Percentiles rank a stretch among this genome's conserved stretches.
phyloP scores from a whole-genome alignment of 1,140 invertebrate species.

The Dermatophagoides farinae region DNA sequence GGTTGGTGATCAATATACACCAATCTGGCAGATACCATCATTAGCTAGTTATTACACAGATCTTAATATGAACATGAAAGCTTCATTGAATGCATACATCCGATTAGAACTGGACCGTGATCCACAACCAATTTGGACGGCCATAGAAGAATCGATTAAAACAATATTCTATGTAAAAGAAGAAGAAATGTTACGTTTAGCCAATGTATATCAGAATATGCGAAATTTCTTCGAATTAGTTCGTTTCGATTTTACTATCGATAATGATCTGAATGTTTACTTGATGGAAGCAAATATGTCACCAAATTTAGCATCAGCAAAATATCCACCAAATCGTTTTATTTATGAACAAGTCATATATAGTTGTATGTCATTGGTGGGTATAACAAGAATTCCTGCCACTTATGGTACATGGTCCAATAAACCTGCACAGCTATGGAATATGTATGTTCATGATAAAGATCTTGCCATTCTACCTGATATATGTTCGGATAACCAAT shows the following conservation, averaged over 20 bases:
- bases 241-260: slow-evolving; percentile 76
- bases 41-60: slow-evolving; percentile 51
- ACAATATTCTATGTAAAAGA: slow-evolving; percentile 55
- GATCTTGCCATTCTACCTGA: slow-evolving; percentile 55
- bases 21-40: slow-evolving; percentile 69
- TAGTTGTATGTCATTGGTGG: slow-evolving; percentile 60
- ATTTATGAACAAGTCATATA: slow-evolving; percentile 83
- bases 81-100: slow-evolving; percentile 61
- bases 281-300: slow-evolving; percentile 96
- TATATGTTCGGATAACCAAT: slow-evolving; percentile 37
- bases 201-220: slow-evolving; percentile 29
- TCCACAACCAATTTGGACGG: slow-evolving; percentile 51
- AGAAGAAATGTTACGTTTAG: slow-evolving; percentile 27
- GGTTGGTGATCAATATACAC: slow-evolving; percentile 79
- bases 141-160: slow-evolving; percentile 54
- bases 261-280: slow-evolving; percentile 64
- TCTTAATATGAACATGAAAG: slow-evolving; percentile 61
- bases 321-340: slow-evolving; percentile 64
- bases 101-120: slow-evolving; percentile 38
- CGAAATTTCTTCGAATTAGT: slow-evolving; percentile 83
- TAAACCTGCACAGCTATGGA: slow-evolving; percentile 11
- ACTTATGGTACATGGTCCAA: slow-evolving; percentile 17
- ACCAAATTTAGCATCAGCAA: slow-evolving; percentile 78
- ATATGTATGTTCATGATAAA: slow-evolving; percentile 51
- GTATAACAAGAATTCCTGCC: slow-evolving; percentile 37